Conservation (phyloP, 35 echinoderm and acorn worm genomes). For the Apostichopus parvimensis region DNA sequence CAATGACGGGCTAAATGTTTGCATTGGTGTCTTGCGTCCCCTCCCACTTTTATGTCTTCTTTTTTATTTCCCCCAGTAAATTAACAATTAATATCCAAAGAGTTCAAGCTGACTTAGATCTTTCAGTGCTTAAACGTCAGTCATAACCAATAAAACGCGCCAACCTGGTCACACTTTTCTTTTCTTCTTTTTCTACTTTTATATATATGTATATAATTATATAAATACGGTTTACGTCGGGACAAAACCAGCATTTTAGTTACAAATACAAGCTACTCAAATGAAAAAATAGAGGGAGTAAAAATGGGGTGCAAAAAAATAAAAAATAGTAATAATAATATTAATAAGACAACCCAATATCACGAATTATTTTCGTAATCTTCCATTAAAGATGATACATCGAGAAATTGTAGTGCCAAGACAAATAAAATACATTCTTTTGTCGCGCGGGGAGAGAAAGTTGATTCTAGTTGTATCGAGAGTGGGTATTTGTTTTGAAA, state of each 20-base stretch:
- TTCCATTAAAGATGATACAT: no score
- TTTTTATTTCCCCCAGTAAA: neutral
- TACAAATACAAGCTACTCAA: neutral
- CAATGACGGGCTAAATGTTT: constrained; percentile 56
- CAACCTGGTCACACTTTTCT: constrained; percentile 6
- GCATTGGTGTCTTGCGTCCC: constrained; percentile 15
- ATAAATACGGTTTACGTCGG: constrained; percentile 29
- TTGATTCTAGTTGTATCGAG: neutral
- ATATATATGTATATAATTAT: no score
- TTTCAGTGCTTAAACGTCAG: constrained; percentile 29
- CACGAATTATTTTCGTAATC: no score
- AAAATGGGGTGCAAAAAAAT: no score
- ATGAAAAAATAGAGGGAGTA: neutral
- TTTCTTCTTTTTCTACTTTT: neutral
- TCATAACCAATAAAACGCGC: constrained; percentile 8
- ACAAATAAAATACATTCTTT: no score
- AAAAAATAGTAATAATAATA: no score
- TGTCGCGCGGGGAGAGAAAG: no score
- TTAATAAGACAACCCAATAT: no score
- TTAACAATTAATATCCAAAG: neutral
- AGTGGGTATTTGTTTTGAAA: constrained; percentile 12
- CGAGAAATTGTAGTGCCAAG: no score
- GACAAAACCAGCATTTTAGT: neutral
- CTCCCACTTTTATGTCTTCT: neutral
- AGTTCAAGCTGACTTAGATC: neutral